phyloP scores from a whole-genome alignment of 53 echinoderm and acorn worm genomes.

The Temnopleurus reevesii region DNA sequence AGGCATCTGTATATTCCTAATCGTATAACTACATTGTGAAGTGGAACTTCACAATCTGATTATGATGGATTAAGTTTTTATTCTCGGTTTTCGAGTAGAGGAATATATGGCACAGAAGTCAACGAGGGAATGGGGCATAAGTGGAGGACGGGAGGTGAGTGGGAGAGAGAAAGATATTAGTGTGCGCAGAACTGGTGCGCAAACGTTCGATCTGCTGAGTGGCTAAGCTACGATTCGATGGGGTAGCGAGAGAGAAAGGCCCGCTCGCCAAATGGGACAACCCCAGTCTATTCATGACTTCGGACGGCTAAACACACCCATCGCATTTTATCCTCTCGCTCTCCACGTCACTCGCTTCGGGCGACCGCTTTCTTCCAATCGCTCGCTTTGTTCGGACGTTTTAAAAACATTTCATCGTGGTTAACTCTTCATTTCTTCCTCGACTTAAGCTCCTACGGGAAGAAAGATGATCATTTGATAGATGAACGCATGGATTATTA shows the following conservation, averaged over 20 bases:
- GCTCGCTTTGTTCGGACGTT: neutral
- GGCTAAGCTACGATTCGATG: neutral
- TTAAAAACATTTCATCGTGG: neutral
- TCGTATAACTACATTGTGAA: neutral
- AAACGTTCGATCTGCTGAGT: neutral
- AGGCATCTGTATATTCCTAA: too few species aligned
- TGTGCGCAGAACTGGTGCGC: neutral
- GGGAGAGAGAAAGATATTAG: neutral
- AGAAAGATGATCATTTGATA: constrained; percentile 8
- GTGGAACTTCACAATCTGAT: neutral
- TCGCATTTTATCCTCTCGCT: neutral
- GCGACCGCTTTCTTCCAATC: neutral
- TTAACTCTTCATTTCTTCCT: neutral
- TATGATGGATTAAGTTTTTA: neutral
- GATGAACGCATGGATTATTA: constrained; percentile 20
- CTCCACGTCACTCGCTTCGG: neutral
- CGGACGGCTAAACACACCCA: neutral
- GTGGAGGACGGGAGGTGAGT: neutral
- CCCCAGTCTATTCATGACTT: constrained; percentile 23
- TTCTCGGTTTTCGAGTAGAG: neutral
- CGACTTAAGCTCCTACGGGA: neutral
- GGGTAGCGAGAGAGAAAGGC: neutral
- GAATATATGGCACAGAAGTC: neutral
- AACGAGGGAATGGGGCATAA: neutral
- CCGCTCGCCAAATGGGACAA: neutral